Conservation (phyloP, 2,113 vertebrate species). For the Ciconia maguari region DNA sequence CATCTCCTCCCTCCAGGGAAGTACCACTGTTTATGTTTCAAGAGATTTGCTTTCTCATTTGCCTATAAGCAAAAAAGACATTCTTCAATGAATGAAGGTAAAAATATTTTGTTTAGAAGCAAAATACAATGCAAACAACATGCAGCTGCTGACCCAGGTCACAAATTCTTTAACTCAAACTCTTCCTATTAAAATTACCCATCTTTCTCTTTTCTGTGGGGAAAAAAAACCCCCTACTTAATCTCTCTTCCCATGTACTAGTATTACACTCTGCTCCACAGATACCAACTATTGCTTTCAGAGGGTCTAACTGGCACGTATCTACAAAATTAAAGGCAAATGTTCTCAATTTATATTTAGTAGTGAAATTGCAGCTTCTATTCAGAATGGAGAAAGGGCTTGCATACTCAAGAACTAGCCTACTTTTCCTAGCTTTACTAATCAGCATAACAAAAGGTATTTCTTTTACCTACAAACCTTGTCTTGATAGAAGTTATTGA, state of each 20-base stretch:
- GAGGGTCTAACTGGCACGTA: not conserved
- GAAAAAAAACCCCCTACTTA: not conserved
- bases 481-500: constrained; percentile 21
- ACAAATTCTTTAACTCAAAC: not conserved
- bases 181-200: not conserved
- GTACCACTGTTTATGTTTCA: constrained; percentile 46
- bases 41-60: constrained; percentile 54
- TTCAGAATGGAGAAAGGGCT: not conserved
- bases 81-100: not conserved
- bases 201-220: not conserved
- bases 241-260: not conserved
- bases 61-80: constrained; percentile 58
- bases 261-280: not conserved
- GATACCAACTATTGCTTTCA: not conserved
- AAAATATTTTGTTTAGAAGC: constrained; percentile 13
- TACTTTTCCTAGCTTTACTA: constrained; percentile 13
- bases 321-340: not conserved
- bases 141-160: not conserved
- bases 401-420: constrained; percentile 2
- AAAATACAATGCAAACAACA: constrained; percentile 26
- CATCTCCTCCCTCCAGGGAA: constrained; percentile 39
- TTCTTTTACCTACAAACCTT: constrained; percentile 25
- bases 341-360: not conserved
- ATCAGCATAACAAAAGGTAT: constrained; percentile 47
- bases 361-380: constrained; percentile 5